These are phyloP conservation scores for Oxygymnocypris stewartii DNA, from an alignment of 2,113 vertebrate genomes.

Conservation along the genomic window DNA sequence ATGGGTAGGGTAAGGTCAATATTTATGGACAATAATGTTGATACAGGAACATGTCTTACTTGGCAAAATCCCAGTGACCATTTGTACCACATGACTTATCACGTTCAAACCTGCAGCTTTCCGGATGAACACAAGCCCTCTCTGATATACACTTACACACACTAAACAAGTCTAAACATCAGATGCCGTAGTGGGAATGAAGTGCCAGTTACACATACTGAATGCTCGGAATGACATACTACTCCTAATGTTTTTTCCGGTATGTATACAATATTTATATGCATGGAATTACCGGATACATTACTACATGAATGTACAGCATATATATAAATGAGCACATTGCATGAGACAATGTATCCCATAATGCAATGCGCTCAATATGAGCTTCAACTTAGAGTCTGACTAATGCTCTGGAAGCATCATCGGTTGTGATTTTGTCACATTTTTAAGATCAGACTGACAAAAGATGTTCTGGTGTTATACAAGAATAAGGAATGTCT, in stretches of 20 bases:
- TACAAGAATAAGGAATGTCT: neutral
- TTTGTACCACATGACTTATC: neutral
- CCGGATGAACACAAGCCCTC: neutral
- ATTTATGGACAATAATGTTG: neutral
- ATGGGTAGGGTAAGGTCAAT: too few relatives aligned
- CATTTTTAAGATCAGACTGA: neutral
- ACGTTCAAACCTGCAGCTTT: neutral
- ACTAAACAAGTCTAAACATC: constrained; percentile 13
- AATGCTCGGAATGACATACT: neutral
- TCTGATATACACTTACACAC: neutral
- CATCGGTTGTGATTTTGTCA: neutral
- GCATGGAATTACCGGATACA: neutral
- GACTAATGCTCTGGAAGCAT: neutral
- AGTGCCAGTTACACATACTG: neutral
- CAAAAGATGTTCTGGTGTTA: neutral
- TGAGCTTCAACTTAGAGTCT: neutral
- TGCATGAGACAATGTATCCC: neutral
- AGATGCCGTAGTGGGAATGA: neutral
- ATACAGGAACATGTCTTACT: neutral
- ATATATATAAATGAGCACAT: constrained; percentile 3
- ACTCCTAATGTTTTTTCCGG: constrained; percentile 3
- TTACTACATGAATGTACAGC: neutral
- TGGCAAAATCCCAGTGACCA: too few relatives aligned
- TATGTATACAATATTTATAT: constrained; percentile 7
- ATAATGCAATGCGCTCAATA: neutral